Conservation (phyloP, 2,888 invertebrate genomes). For the Drosophila sordidula region DNA sequence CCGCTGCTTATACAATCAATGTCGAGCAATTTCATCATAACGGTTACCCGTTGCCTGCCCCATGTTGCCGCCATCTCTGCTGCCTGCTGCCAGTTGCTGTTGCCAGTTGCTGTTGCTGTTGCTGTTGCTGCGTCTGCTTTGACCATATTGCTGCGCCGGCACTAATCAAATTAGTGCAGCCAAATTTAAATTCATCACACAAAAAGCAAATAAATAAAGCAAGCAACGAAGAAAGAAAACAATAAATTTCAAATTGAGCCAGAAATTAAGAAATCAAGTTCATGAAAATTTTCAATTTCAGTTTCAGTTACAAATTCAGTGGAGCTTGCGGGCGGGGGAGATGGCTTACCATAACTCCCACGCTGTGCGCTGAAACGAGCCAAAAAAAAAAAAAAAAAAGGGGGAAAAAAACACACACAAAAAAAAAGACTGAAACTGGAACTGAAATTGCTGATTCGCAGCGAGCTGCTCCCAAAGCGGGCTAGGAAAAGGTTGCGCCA, state of each 20-base stretch:
- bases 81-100: constrained; percentile 1
- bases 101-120: constrained; percentile 6
- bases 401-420: neutral
- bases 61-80: constrained; percentile 18
- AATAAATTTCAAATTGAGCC: constrained; percentile 16
- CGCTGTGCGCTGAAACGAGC: constrained; percentile 59
- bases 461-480: constrained; percentile 16
- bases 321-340: neutral
- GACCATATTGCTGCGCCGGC: constrained; percentile 31
- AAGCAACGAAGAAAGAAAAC: constrained; percentile 2
- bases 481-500: constrained; percentile 33
- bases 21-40: constrained; percentile 76
- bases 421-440: constrained; percentile 9
- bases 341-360: constrained; percentile 36
- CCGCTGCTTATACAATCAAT: constrained; percentile 69
- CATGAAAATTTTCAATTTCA: constrained; percentile 69
- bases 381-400: constrained; percentile 18
- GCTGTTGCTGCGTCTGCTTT: constrained; percentile 15
- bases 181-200: constrained; percentile 65
- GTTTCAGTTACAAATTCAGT: constrained; percentile 53
- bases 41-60: constrained; percentile 50
- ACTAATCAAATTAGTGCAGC: constrained; percentile 70
- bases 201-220: constrained; percentile 15
- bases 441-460: constrained; percentile 4
- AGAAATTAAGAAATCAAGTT: constrained; percentile 74